Conservation (phyloP, 2,113 vertebrate genomes). For the Nibea coibor region DNA sequence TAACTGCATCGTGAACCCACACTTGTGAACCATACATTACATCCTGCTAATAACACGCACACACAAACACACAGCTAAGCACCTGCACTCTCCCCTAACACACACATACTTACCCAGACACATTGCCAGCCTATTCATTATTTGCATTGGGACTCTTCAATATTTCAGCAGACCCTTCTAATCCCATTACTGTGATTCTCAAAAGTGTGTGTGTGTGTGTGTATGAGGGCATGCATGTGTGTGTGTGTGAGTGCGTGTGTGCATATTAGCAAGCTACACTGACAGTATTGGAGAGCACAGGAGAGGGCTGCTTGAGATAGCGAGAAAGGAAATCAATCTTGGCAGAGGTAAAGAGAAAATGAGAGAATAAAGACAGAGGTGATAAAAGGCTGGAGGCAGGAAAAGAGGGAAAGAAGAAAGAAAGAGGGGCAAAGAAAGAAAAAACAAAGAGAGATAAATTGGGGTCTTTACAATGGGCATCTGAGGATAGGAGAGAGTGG, state of each 20-base stretch:
- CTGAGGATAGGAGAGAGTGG: slow-evolving; percentile 77
- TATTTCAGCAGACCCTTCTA: slow-evolving; percentile 78
- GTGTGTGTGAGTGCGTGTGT: slow-evolving; percentile 28
- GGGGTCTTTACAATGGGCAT: slow-evolving; percentile 57
- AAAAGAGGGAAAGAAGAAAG: slow-evolving; percentile 5
- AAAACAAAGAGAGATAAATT: slow-evolving; percentile 80
- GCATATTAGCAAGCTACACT: slow-evolving; percentile 50
- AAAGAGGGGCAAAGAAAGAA: slow-evolving; percentile 34
- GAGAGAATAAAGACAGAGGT: slow-evolving; percentile 66
- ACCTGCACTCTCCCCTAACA: slow-evolving; percentile 35
- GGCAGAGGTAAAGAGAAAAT: slow-evolving; percentile 75
- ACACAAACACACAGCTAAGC: slow-evolving; percentile 65
- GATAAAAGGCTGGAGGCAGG: slow-evolving; percentile 67
- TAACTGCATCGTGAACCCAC: slow-evolving; percentile 89
- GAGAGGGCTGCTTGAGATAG: slow-evolving; percentile 67
- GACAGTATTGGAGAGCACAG: slow-evolving; percentile 57
- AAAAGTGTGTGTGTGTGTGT: slow-evolving; percentile 47
- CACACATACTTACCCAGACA: slow-evolving; percentile 54
- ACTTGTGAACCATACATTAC: slow-evolving; percentile 92
- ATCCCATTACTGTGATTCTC: slow-evolving; percentile 72
- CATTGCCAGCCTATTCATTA: slow-evolving; percentile 72
- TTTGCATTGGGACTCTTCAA: slow-evolving; percentile 78
- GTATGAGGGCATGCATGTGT: not conserved
- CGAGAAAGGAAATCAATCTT: slow-evolving; percentile 79
- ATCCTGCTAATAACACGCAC: slow-evolving; percentile 76